Evolutionary conservation across 1,140 invertebrate genomes (phyloP), one percentile per base, ranked within the genome.

Genomic region (Diachasmimorpha longicaudata): DNA sequence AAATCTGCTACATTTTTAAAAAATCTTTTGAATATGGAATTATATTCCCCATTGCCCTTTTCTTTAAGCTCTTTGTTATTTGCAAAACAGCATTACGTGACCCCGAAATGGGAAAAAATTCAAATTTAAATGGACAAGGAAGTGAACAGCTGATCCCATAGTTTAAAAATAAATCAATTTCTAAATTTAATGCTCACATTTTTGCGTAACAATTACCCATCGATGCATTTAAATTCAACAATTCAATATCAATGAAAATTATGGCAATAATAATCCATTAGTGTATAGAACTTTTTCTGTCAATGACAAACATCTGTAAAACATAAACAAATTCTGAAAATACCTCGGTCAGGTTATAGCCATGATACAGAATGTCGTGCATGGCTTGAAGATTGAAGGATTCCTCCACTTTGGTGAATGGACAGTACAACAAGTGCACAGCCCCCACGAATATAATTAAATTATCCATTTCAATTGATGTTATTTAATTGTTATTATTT

Each of bases 321-420:
- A n/a, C 19, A 13, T 19, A 75, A 70, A 19, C 21, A 55, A n/a
- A 44, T 52, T 42, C 21, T 31, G 36, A 71, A 77, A 44, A 86
- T 92, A 98, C 97, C 93, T 96, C 88, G 46, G 93, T 90, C 73
- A 99, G 90, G 90, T 98, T 96, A 85, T 90, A 89, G 75, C 93
- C 91, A 85, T 97, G 93, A 89, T 97, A 98, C 14, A 99, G 90
- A 80, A 99, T 92, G 90, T 99, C 99, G 90, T 99, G 99, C 86
- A 95, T 96, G 13, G 99, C 98, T 91, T 99, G 96, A 21, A 99
- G 90, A 90, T 99, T 99, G 85, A 99, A 99, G 90, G 97, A 99
- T 91, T 99, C 99, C 90, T 99, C 98, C 10, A 99, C 98, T 94
- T 99, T 99, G 0, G 97, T 99, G 85, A 95, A 99, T 58, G 98